Evolutionary conservation across 2,113 vertebrate genomes (phyloP).

Genomic region (Stictonetta naevosa): DNA sequence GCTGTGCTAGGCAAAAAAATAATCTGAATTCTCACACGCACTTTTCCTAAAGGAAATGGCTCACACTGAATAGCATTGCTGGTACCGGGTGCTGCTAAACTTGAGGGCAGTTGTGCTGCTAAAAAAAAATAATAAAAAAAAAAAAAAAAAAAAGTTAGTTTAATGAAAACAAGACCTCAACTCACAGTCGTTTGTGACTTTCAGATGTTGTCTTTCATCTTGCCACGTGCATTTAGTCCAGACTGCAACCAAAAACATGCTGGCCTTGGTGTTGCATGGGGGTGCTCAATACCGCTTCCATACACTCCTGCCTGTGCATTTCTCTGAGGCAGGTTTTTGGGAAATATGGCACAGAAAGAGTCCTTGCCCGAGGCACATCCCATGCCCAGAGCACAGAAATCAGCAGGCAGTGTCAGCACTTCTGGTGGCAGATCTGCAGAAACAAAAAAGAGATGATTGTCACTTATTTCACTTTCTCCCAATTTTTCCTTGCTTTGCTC

Average conservation of each 20-base stretch:
- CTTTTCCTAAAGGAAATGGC: slow-evolving; percentile 74
- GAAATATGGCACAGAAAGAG: not conserved
- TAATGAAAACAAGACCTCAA: slow-evolving; percentile 52
- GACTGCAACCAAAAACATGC: slow-evolving; percentile 24
- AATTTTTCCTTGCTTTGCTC: not conserved
- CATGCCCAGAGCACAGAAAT: not conserved
- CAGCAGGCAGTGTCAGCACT: not conserved
- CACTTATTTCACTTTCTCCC: not conserved
- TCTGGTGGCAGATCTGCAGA: not conserved
- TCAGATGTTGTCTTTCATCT: not conserved
- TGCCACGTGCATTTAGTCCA: not conserved
- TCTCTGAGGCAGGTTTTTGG: slow-evolving; percentile 67
- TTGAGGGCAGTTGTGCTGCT: slow-evolving; percentile 11
- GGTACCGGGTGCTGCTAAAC: slow-evolving; percentile 19
- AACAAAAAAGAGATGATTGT: not conserved
- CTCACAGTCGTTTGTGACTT: slow-evolving; percentile 33
- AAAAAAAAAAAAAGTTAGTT: not conserved
- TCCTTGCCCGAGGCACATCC: not conserved
- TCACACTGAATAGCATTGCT: slow-evolving; percentile 67
- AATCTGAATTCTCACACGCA: slow-evolving; percentile 70
- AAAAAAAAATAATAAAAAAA: not conserved
- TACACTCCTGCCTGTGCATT: slow-evolving; percentile 57
- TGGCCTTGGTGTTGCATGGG: not conserved
- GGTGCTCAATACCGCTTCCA: slow-evolving; percentile 33
- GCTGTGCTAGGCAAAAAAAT: slow-evolving; percentile 76